Percentiles rank a stretch among this genome's conserved stretches.
phyloP scores from a whole-genome alignment of 2,888 invertebrate species.

The Encarsia formosa region DNA sequence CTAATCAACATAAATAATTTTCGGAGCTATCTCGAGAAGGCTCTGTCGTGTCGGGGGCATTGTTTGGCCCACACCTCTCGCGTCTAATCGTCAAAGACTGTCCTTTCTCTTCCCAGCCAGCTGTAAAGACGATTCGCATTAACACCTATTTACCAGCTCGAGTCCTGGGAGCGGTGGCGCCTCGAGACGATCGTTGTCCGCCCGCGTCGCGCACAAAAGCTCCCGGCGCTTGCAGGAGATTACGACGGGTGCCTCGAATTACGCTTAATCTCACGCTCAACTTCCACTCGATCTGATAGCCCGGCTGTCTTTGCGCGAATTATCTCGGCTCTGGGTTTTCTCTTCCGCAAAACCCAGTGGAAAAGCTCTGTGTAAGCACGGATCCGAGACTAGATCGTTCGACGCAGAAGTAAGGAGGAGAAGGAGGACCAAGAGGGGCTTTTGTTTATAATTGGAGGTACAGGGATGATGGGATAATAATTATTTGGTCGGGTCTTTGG shows the following conservation, averaged over 20 bases:
- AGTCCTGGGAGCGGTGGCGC: slow-evolving; percentile 1
- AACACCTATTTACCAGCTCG: slow-evolving; percentile 46
- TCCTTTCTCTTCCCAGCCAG: slow-evolving; percentile 1
- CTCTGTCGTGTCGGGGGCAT: neutral
- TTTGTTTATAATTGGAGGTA: slow-evolving; percentile 9
- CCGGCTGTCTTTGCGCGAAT: neutral
- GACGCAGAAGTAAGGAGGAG: neutral
- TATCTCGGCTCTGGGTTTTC: neutral
- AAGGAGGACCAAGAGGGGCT: slow-evolving; percentile 5
- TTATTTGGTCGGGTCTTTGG: no score
- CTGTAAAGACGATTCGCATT: slow-evolving; percentile 37
- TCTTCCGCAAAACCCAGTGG: neutral
- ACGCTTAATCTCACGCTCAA: slow-evolving; percentile 28
- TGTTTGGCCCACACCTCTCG: slow-evolving; percentile 8
- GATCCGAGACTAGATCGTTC: neutral
- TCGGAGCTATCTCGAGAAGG: neutral
- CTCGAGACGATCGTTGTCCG: no score
- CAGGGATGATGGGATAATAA: no score
- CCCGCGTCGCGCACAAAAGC: neutral
- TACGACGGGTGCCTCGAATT: slow-evolving; percentile 19
- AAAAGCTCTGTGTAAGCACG: neutral
- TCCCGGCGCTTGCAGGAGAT: neutral
- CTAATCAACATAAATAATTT: slow-evolving; percentile 20
- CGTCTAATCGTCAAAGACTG: slow-evolving; percentile 31
- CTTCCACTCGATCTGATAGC: slow-evolving; percentile 25